Percentiles rank a stretch among this genome's conserved stretches.
These are phyloP conservation scores for Acrobeloides nanus DNA, from an alignment of 2,888 invertebrate species.

Conservation along the genomic window DNA sequence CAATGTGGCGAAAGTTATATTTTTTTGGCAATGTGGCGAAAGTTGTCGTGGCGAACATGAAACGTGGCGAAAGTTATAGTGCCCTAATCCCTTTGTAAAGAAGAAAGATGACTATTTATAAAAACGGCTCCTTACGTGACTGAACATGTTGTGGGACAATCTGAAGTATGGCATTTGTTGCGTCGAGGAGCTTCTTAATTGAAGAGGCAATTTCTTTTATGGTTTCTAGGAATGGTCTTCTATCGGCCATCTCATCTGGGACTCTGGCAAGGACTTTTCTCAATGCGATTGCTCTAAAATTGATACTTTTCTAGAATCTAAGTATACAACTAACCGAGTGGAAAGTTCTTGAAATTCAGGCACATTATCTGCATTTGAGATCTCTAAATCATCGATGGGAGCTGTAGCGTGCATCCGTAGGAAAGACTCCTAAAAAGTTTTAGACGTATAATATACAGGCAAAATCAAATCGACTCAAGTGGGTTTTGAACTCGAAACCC, in stretches of 20 bases:
- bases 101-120: too few species aligned
- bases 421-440: constrained; percentile 43
- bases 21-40: too few species aligned
- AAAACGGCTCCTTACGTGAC: constrained; percentile 24
- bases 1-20: too few species aligned
- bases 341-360: constrained; percentile 43
- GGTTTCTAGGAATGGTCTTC: constrained; percentile 96
- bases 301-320: too few species aligned
- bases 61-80: too few species aligned
- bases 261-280: constrained; percentile 93
- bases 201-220: constrained; percentile 97
- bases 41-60: too few species aligned
- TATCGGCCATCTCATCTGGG: constrained; percentile 95
- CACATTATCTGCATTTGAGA: constrained; percentile 37
- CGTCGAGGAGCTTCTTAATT: constrained; percentile 89
- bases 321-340: too few species aligned
- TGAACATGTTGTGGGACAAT: constrained; percentile 43
- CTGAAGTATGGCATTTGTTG: constrained; percentile 75
- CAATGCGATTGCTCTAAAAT: constrained; percentile 80
- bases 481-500: too few species aligned
- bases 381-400: constrained; percentile 41
- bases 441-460: too few species aligned
- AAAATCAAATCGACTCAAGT: too few species aligned
- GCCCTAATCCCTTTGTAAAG: too few species aligned
- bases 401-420: constrained; percentile 49